Evolutionary conservation across 2,888 invertebrate genomes (phyloP).

Genomic region (Ichneumoninae sp.): DNA sequence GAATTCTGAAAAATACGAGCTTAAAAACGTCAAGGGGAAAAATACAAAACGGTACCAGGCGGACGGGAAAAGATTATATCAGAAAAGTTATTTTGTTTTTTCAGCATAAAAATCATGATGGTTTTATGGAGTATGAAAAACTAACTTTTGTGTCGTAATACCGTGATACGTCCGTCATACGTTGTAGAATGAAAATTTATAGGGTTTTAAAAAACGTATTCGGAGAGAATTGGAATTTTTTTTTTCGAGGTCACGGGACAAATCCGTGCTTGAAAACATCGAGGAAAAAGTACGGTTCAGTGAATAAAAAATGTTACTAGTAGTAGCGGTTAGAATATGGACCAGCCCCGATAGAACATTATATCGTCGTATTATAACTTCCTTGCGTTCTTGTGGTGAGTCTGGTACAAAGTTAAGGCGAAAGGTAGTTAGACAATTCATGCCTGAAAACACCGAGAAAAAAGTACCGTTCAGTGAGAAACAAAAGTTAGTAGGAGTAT

Average conservation of each 20-base stretch:
- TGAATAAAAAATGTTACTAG: no score
- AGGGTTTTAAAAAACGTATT: neutral
- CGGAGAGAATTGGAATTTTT: neutral
- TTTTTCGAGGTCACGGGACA: neutral
- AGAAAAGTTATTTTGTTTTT: neutral
- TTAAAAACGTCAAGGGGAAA: neutral
- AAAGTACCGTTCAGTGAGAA: no score
- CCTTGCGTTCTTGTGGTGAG: no score
- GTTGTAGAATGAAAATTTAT: neutral
- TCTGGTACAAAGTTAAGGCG: no score
- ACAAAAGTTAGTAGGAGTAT: no score
- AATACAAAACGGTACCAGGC: neutral
- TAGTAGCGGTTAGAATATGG: no score
- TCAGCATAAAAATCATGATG: neutral
- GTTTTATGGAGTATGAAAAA: neutral
- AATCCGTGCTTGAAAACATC: neutral
- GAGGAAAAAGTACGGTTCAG: no score
- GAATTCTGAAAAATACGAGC: constrained; percentile 2
- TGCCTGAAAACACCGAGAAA: neutral
- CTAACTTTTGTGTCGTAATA: neutral
- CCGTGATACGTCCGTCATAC: neutral
- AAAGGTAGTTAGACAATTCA: neutral
- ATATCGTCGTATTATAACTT: no score
- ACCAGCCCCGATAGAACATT: no score
- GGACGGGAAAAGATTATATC: neutral